These are phyloP conservation scores for Heliconius himera DNA, from an alignment of 1,140 invertebrate genomes.

Conservation along the genomic window DNA sequence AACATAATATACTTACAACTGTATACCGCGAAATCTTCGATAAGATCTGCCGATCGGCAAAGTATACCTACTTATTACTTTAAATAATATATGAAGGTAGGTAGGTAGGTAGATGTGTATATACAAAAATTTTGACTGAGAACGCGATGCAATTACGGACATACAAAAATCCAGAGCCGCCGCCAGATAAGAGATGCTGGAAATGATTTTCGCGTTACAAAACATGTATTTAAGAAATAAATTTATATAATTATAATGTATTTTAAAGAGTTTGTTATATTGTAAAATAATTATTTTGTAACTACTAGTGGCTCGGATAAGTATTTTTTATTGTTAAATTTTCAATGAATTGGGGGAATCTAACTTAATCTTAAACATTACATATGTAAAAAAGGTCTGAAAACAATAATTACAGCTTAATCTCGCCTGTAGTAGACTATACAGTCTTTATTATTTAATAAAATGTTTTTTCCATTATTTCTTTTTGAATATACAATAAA, in stretches of 20 bases:
- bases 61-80: conserved; percentile 48
- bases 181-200: not conserved
- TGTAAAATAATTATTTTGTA: not conserved
- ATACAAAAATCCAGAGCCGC: conserved; percentile 53
- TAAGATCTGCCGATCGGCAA: conserved; percentile 41
- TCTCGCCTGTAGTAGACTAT: too few species aligned
- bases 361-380: too few species aligned
- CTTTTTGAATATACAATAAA: too few species aligned
- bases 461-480: too few species aligned
- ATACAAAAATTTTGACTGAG: conserved; percentile 52
- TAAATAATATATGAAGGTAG: conserved; percentile 30
- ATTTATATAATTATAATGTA: not conserved
- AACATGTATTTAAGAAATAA: not conserved
- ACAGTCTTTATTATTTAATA: too few species aligned
- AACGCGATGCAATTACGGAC: conserved; percentile 63
- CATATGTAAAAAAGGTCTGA: too few species aligned
- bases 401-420: too few species aligned
- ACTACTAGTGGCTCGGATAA: not conserved
- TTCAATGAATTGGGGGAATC: not conserved
- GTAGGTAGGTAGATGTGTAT: conserved; percentile 11
- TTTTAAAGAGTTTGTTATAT: not conserved
- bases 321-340: not conserved
- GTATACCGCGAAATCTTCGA: conserved; percentile 41
- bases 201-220: not conserved
- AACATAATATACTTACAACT: conserved; percentile 48